Evolutionary conservation across 1,140 invertebrate species (phyloP), one percentile per base, ranked within the genome.

Genomic region (Pseudomyrmex dendroicus): DNA sequence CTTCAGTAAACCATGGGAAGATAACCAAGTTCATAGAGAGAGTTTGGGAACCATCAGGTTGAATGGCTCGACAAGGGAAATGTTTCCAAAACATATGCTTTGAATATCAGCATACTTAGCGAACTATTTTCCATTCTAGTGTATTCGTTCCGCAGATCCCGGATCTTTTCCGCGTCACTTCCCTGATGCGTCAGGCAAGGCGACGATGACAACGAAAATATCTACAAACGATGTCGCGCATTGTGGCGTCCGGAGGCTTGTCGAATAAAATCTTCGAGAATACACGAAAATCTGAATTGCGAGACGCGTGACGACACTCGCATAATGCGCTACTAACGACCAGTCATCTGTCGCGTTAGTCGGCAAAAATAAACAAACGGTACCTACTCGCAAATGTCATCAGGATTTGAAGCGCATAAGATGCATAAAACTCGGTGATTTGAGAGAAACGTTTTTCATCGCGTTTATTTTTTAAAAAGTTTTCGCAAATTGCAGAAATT

Each of bases 291-390:
- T 83, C 62, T 59, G 62, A 85, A 83, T 87, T 68, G 80, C 50
- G 62, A 83, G 70, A 87, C 59, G 86, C 86, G 84, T 76, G 89
- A 89, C 86, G 88, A 89, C 89, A 89, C 73, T 57, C 73, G 67
- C 72, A 89, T 83, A 90, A 90, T 88, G 63, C 73, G 48, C 56
- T 50, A 84, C 67, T 89, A 90, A 90, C 82, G 88, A 90, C 35
- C 72, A 17, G 56, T 86, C 89, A 87, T 90, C 86, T 87, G 84
- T 88, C 73, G 78, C 64, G 63, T 74, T 78, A 77, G 73, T 83
- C 78, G 66, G 85, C 74, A 50, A 64, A 76, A 70, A 77, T 84
- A 73, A 76, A 84, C 70, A 54, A 86, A 68, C 35, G 59, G 4
- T 15, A 48, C 25, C 68, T 56, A 76, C 52, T 35, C 63, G 48